Evolutionary conservation across 2,888 invertebrate genomes (phyloP).

Genomic region (Oligia fasciuncula): DNA sequence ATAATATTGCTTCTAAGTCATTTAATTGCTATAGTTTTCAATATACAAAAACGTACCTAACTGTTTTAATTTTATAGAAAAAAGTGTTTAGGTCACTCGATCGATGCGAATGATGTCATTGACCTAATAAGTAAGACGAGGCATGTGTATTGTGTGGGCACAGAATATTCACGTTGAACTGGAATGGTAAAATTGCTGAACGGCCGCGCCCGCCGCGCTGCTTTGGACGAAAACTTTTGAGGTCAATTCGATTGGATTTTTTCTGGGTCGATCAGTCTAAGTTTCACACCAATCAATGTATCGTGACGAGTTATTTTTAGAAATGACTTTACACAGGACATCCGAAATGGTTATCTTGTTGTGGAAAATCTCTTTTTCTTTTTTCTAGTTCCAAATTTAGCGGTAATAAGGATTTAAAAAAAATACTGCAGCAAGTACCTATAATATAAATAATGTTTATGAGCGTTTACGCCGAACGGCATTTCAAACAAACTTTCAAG

Average conservation of each 20-base stretch:
- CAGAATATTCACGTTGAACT: not conserved
- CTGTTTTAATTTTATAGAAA: constrained; percentile 14
- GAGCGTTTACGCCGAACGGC: too few species aligned
- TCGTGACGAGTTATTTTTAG: constrained; percentile 25
- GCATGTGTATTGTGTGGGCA: constrained; percentile 8
- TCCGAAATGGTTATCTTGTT: not conserved
- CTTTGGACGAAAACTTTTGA: not conserved
- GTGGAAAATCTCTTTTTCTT: not conserved
- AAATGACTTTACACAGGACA: not conserved
- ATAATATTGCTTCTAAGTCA: not conserved
- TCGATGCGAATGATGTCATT: constrained; percentile 41
- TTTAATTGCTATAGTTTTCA: not conserved
- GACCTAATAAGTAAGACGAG: constrained; percentile 34
- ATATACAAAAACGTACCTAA: not conserved
- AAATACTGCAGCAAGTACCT: not conserved
- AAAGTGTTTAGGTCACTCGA: constrained; percentile 20
- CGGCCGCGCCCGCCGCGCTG: not conserved
- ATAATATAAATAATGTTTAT: not conserved
- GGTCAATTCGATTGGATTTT: constrained; percentile 2
- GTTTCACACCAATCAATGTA: constrained; percentile 22
- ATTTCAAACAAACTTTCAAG: too few species aligned
- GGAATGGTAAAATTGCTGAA: constrained; percentile 5
- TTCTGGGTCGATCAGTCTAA: constrained; percentile 1
- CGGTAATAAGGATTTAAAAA: not conserved
- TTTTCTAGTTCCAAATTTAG: not conserved